phyloP scores from a whole-genome alignment of 2,113 vertebrate genomes.

The Tachysurus vachellii region DNA sequence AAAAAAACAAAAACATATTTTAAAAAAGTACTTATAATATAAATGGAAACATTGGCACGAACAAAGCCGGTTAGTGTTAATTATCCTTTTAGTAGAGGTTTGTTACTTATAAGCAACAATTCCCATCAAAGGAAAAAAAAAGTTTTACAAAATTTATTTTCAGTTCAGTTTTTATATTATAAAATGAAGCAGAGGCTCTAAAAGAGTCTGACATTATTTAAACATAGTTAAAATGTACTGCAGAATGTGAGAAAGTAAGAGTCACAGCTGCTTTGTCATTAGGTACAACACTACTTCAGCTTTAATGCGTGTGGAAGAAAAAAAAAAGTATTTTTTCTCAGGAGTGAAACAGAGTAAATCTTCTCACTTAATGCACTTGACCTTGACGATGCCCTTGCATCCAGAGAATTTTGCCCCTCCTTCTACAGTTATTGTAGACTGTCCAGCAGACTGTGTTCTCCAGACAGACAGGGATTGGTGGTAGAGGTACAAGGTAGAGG shows the following conservation, averaged over 20 bases:
- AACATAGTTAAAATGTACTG: background rate
- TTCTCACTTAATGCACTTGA: constrained; percentile 34
- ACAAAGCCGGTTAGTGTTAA: background rate
- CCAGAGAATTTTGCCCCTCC: constrained; percentile 17
- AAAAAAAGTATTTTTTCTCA: constrained; percentile 1
- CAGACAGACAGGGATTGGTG: background rate
- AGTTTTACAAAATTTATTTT: background rate
- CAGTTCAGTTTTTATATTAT: background rate
- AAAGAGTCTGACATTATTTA: background rate
- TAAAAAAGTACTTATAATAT: constrained; percentile 8
- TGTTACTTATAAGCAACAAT: background rate
- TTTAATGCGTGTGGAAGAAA: constrained; percentile 18
- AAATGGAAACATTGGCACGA: background rate
- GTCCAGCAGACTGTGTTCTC: constrained; percentile 7
- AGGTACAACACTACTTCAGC: background rate
- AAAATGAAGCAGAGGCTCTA: background rate
- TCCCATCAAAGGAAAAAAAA: background rate
- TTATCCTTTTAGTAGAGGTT: background rate
- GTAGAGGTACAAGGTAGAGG: background rate
- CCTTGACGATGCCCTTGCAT: constrained; percentile 15
- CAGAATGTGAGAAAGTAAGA: background rate
- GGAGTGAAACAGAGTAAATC: constrained; percentile 25
- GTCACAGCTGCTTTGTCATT: background rate
- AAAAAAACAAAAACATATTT: too few relatives aligned
- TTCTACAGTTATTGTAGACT: constrained; percentile 8